Base-by-base conservation (phyloP, 2,797 vertebrate species). In the Labroides dimidiatus region DNA sequence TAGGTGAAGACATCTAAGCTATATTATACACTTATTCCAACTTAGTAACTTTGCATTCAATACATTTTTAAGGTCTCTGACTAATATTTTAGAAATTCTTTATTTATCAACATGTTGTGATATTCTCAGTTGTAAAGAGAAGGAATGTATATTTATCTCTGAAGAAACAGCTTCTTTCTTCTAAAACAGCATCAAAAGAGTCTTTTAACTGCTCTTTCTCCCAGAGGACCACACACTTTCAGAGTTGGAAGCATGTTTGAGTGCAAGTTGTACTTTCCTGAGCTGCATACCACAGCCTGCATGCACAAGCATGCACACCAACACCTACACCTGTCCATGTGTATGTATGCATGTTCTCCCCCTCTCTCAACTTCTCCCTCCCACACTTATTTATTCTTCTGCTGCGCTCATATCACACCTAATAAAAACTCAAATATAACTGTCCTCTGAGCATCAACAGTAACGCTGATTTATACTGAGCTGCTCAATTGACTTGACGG, bases 401-500 rank as follows among this genome's bases (percentile, higher is more conserved):
- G n/a, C 78, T 55, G 53, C 55, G 30, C 44, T 57, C 53, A 68
- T 56, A 79, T 78, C 71, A 54, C 51, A 80, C 64, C 67, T 69
- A 64, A 84, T 81, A 86, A 83, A 86, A 42, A 64, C 37, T 64
- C 66, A 79, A 61, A 82, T 56, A 48, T 72, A 86, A 72, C 64
- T 62, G 63, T 81, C 83, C 71, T 87, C 81, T 50, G 65, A 87
- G 74, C 77, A 72, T 78, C 70, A 69, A 43, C 13, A 17, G 61
- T 79, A 84, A 78, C 17, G 13, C 71, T 86, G 75, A 88, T 84
- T 89, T 82, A 79, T 49, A 27, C 72, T 50, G 69, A 72, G 84
- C 70, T 79, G 77, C 85, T 87, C 76, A 61, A 72, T 68, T 82
- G 83, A 87, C 80, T 80, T 86, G 78, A 84, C 62, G 51, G 80